These are phyloP conservation scores for Catalaphyllia jardinei DNA, from an alignment of 64 coral and sea anemone species.

Conservation along the genomic window DNA sequence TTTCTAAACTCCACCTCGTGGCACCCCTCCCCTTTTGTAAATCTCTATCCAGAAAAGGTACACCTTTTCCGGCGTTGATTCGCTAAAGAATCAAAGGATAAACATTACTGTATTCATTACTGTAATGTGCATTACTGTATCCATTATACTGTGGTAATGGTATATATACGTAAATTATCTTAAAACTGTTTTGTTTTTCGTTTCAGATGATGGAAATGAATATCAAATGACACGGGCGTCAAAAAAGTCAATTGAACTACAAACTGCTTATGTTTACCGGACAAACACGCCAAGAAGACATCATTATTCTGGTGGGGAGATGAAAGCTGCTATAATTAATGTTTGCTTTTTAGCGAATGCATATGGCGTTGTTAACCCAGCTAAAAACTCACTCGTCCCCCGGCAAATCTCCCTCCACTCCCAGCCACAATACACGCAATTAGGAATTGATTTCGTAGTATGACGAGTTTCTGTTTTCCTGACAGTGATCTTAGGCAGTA, in stretches of 20 bases:
- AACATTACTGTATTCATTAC: too few relatives aligned
- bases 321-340: not conserved
- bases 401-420: too few relatives aligned
- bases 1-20: too few relatives aligned
- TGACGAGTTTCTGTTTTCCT: not conserved
- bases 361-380: too few relatives aligned
- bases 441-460: too few relatives aligned
- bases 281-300: slow-evolving; percentile 28
- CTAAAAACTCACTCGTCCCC: too few relatives aligned
- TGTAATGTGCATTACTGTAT: too few relatives aligned
- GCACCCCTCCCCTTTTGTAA: too few relatives aligned
- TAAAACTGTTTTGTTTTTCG: not conserved
- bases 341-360: not conserved
- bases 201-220: slow-evolving; percentile 19
- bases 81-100: not conserved
- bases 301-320: slow-evolving; percentile 60
- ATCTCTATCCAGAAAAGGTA: too few relatives aligned
- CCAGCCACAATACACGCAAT: too few relatives aligned
- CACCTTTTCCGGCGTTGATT: too few relatives aligned
- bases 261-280: slow-evolving; percentile 70
- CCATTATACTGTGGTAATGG: too few relatives aligned
- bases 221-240: slow-evolving; percentile 10
- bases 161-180: not conserved
- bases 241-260: slow-evolving; percentile 55
- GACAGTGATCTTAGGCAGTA: slow-evolving; percentile 61